Conservation (phyloP, 2,797 vertebrate genomes). For the Allobates femoralis region DNA sequence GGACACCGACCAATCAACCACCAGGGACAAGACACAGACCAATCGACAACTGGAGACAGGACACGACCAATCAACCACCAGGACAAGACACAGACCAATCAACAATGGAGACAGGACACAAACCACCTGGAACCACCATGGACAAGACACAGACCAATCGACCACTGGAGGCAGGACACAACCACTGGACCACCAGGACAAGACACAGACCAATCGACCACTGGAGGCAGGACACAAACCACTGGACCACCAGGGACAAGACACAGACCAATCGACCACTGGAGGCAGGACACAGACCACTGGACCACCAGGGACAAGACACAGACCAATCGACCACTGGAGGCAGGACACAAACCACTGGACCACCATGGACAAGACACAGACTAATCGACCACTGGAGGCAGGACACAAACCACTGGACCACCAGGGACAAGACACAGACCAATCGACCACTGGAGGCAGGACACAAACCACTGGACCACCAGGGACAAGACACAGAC, state of each 20-base stretch:
- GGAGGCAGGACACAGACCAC: not conserved
- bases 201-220: too few species aligned
- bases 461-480: not conserved
- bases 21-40: not conserved
- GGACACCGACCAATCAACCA: not conserved
- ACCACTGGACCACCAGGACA: not conserved
- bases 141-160: too few species aligned
- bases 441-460: too few species aligned
- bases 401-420: too few species aligned
- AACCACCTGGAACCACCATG: too few species aligned
- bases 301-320: not conserved
- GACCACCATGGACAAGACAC: not conserved
- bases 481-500: not conserved
- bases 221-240: too few species aligned
- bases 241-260: too few species aligned
- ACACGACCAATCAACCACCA: not conserved
- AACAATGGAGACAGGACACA: not conserved
- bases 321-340: too few species aligned
- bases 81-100: not conserved
- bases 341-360: too few species aligned
- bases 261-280: too few species aligned
- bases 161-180: not conserved
- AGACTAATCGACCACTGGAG: too few species aligned
- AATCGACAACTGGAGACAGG: too few species aligned
- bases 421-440: not conserved